phyloP scores from a whole-genome alignment of 2,113 vertebrate species.

The Rhinopithecus roxellana region DNA sequence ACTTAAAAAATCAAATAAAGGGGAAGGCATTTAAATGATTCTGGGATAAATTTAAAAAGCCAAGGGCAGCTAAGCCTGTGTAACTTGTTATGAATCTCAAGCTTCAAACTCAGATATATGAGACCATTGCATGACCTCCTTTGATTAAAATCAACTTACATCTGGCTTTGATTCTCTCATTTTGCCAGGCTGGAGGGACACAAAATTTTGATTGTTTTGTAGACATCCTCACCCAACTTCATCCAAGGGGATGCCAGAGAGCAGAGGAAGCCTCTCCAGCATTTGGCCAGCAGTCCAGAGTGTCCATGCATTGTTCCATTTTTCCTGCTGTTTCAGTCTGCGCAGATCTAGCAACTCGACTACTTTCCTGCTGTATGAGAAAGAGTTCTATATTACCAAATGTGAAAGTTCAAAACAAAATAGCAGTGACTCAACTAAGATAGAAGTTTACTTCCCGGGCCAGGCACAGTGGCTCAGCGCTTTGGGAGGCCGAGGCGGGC shows the following conservation, averaged over 20 bases:
- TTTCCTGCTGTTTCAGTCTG: neutral
- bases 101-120: neutral
- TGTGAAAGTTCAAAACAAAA: neutral
- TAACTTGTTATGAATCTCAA: neutral
- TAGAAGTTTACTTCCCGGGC: neutral
- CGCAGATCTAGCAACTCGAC: no score
- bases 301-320: neutral
- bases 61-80: neutral
- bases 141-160: neutral
- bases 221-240: neutral
- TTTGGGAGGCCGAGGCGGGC: no score
- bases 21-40: neutral
- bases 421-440: neutral
- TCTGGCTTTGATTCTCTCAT: neutral
- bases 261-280: neutral
- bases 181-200: neutral
- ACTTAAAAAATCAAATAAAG: neutral
- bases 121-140: neutral
- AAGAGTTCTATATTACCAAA: neutral
- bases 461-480: no score
- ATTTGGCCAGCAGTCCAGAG: neutral
- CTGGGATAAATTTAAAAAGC: neutral
- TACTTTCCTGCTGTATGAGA: neutral
- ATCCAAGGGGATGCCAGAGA: no score
- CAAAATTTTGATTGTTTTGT: neutral